Conservation (phyloP, 2,797 vertebrate genomes). For the Cynodonichthys magdalenae region DNA sequence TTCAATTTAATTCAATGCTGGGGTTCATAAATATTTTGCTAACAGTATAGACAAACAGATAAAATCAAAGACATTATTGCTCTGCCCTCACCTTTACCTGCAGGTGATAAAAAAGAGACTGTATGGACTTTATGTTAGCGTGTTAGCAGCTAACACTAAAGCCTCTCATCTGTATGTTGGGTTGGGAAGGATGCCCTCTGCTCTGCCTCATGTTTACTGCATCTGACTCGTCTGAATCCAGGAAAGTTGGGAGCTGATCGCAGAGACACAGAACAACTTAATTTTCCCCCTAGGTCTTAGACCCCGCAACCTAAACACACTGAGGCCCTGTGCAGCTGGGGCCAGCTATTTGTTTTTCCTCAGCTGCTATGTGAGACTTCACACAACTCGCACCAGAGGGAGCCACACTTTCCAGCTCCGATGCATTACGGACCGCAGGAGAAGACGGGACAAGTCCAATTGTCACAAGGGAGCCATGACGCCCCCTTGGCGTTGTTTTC, state of each 20-base stretch:
- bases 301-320: conserved; percentile 74
- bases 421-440: conserved; percentile 65
- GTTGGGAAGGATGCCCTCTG: conserved; percentile 48
- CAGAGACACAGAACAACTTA: conserved; percentile 63
- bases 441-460: conserved; percentile 57
- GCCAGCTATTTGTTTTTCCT: conserved; percentile 80
- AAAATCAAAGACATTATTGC: too few species aligned
- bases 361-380: conserved; percentile 72
- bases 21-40: too few species aligned
- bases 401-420: conserved; percentile 67
- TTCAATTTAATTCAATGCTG: too few species aligned
- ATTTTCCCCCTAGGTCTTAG: conserved; percentile 65
- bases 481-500: conserved; percentile 59
- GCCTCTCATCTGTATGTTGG: conserved; percentile 48
- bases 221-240: conserved; percentile 71
- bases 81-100: too few species aligned
- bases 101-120: background rate
- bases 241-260: conserved; percentile 75
- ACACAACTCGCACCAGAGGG: conserved; percentile 72
- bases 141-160: conserved; percentile 9
- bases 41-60: too few species aligned
- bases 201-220: conserved; percentile 59
- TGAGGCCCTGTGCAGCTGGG: conserved; percentile 75
- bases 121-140: conserved; percentile 14
- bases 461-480: conserved; percentile 52